Evolutionary conservation across 2,113 vertebrate genomes (phyloP).

Genomic region (Nettapus auritus): DNA sequence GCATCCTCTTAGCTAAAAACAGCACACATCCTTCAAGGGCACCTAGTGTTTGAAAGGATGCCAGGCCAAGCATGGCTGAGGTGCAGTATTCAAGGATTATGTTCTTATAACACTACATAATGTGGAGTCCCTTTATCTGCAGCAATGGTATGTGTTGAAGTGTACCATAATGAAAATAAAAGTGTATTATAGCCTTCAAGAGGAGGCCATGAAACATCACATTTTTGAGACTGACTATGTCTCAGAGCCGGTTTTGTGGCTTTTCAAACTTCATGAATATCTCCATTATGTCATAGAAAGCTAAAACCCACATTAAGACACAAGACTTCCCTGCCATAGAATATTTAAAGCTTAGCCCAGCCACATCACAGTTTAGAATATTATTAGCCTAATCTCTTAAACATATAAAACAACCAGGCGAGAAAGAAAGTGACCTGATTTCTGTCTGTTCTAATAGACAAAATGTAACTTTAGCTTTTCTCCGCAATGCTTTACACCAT

Average conservation of each 20-base stretch:
- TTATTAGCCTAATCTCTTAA: constrained; percentile 79
- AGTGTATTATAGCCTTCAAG: background rate
- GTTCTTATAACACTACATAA: background rate
- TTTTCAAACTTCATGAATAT: constrained; percentile 17
- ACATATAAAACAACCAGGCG: constrained; percentile 70
- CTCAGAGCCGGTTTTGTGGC: background rate
- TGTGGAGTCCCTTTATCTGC: background rate
- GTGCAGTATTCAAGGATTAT: background rate
- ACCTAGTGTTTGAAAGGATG: background rate
- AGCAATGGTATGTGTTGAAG: background rate
- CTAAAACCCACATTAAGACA: constrained; percentile 67
- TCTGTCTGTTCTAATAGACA: constrained; percentile 68
- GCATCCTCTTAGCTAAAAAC: background rate
- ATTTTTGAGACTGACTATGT: background rate
- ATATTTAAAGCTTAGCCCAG: constrained; percentile 70
- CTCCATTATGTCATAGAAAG: constrained; percentile 46
- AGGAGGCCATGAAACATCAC: background rate
- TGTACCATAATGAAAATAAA: background rate
- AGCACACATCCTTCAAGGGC: background rate
- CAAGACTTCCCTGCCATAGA: constrained; percentile 61
- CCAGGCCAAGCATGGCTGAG: accelerated
- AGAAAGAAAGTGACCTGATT: constrained; percentile 69
- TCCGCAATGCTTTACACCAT: constrained; percentile 43
- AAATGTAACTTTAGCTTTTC: constrained; percentile 69
- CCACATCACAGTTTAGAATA: constrained; percentile 69